Base-by-base conservation (phyloP, 2,113 vertebrate species). In the Corydoras maculifer region DNA sequence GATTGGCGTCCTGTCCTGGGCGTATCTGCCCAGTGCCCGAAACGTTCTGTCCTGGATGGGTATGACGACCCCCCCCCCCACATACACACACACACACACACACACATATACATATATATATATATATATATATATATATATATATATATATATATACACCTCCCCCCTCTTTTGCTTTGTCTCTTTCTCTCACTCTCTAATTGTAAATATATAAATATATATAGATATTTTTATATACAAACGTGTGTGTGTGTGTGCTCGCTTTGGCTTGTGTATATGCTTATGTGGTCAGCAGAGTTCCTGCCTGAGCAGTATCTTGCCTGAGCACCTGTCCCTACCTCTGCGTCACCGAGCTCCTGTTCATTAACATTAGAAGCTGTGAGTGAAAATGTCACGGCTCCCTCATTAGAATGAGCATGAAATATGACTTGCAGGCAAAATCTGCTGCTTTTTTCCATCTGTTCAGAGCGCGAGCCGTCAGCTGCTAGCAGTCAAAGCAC, bases 361-460 rank as follows among this genome's bases (percentile, higher is more conserved):
- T 82, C 75, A 77, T 77, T 76, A 79, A 74, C 67, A 73, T 73
- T 71, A 74, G 53, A 76, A 58, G 32, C 61, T 54, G 54, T 25
- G 68, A 75, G 64, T 58, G 72, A 64, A 80, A 75, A 78, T 75
- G 78, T 73, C 75, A 82, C 13, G 58, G 55, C 58, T 69, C 53
- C 50, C 54, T 71, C 65, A 72, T 77, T 77, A 72, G 35, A 72
- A 77, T 60, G 43, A 71, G 61, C 71, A 77, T 62, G 25, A 66
- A 70, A 72, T 65, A 32, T 51, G 63, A 66, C 66, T 65, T 31
- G 35, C 30, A 18, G 72, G 61, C 29, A 68, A 68, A 58, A 67
- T 6, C 35, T 53, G 35, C 64, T 58, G 29, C 58, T 58, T 57
- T 32, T 60, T 14, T 4, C 18, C 3, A 49, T 57, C 59, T 65